Conservation (phyloP, 2,888 invertebrate genomes). For the Malachius bipustulatus region DNA sequence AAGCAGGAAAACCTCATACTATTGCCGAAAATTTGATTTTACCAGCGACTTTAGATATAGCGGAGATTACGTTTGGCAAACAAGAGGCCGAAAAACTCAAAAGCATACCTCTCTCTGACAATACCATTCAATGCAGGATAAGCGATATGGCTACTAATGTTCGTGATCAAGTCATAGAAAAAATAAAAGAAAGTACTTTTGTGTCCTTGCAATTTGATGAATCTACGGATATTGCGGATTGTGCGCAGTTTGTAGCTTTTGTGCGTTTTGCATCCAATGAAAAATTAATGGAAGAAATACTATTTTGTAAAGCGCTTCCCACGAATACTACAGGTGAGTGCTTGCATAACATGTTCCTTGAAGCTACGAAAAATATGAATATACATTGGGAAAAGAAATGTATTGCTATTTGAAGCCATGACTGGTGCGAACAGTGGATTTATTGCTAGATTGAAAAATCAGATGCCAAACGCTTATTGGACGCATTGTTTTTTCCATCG, state of each 20-base stretch:
- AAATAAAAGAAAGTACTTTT: conserved; percentile 7
- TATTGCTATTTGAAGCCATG: conserved; percentile 6
- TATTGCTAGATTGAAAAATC: not conserved
- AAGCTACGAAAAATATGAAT: conserved; percentile 5
- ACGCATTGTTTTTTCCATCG: conserved; percentile 20
- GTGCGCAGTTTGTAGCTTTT: conserved; percentile 20
- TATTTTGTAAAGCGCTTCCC: conserved; percentile 19
- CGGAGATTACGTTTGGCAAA: conserved; percentile 16
- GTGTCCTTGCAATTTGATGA: conserved; percentile 11
- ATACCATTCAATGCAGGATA: conserved; percentile 27
- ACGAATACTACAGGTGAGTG: conserved; percentile 20
- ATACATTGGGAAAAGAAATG: conserved; percentile 5
- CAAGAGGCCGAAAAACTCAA: conserved; percentile 22
- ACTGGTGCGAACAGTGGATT: conserved; percentile 5
- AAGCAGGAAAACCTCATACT: conserved; percentile 20
- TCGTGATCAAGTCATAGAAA: conserved; percentile 13
- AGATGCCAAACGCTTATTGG: conserved; percentile 11
- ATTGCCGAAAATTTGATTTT: conserved; percentile 23
- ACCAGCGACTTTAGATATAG: conserved; percentile 21
- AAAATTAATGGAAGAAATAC: conserved; percentile 19
- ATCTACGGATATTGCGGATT: conserved; percentile 20
- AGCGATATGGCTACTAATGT: conserved; percentile 21
- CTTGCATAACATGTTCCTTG: conserved; percentile 16
- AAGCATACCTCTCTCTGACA: conserved; percentile 27
- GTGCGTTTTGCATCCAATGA: conserved; percentile 22